These are phyloP conservation scores for Mimachlamys varia DNA, from an alignment of 2,888 invertebrate species.

Conservation along the genomic window DNA sequence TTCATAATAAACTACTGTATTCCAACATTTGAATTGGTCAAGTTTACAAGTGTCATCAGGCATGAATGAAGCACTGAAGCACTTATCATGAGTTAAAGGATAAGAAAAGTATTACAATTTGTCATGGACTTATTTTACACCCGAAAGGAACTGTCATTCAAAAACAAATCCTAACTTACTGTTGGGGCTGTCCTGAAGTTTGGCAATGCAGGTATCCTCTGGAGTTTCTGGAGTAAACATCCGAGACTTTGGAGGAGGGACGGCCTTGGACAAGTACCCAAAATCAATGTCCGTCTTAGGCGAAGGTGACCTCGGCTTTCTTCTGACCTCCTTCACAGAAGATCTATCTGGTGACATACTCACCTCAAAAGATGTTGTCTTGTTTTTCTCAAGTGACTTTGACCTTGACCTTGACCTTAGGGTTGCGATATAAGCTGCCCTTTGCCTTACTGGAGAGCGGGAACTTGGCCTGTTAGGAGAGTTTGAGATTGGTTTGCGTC, in stretches of 20 bases:
- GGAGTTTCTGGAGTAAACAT: conserved; percentile 66
- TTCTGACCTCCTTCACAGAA: conserved; percentile 37
- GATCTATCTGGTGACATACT: conserved; percentile 37
- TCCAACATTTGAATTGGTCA: too few relatives aligned
- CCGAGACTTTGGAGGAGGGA: conserved; percentile 58
- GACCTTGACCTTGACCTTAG: conserved; percentile 28
- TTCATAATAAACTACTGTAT: too few relatives aligned
- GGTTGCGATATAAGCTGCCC: not conserved
- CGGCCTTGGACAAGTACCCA: conserved; percentile 40
- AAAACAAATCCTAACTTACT: conserved; percentile 35
- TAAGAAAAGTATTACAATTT: conserved; percentile 34
- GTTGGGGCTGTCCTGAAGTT: conserved; percentile 48
- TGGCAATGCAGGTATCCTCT: conserved; percentile 55
- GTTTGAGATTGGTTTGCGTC: conserved; percentile 52
- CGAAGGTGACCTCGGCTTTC: conserved; percentile 53
- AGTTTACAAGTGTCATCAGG: too few relatives aligned
- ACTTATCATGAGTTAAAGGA: too few relatives aligned
- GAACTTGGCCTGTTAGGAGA: conserved; percentile 48
- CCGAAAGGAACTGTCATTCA: too few relatives aligned
- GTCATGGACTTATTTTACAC: conserved; percentile 38
- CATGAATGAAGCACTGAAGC: too few relatives aligned
- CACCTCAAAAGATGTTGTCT: conserved; percentile 9
- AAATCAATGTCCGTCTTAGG: conserved; percentile 56
- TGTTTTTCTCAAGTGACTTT: not conserved
- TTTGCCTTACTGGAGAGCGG: not conserved